phyloP scores from a whole-genome alignment of 2,113 vertebrate genomes.

The Erinaceus europaeus region DNA sequence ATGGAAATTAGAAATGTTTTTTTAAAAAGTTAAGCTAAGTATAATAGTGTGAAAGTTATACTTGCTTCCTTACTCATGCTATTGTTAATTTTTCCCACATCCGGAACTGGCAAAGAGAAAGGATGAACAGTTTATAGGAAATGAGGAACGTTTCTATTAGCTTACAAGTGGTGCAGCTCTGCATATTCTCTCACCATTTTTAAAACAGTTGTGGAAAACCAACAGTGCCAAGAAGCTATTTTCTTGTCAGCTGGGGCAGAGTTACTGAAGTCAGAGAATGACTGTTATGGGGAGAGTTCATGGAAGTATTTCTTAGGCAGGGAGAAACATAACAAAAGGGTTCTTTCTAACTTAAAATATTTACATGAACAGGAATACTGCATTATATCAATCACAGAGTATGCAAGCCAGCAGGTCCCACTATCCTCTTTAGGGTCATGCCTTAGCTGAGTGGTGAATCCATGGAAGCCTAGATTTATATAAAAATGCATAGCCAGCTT shows the following conservation, averaged over 20 bases:
- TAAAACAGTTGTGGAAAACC: conserved; percentile 56
- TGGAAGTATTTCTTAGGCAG: conserved; percentile 68
- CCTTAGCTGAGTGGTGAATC: conserved; percentile 44
- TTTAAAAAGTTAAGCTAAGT: background rate
- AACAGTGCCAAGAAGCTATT: conserved; percentile 17
- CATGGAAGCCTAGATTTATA: conserved; percentile 56
- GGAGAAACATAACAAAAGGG: conserved; percentile 79
- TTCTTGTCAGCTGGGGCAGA: background rate
- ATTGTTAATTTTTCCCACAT: conserved; percentile 35
- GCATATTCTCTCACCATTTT: conserved; percentile 32
- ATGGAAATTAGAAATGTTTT: background rate
- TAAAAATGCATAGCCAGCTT: background rate
- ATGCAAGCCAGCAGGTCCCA: conserved; percentile 20
- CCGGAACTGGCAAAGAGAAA: background rate
- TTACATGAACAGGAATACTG: conserved; percentile 80
- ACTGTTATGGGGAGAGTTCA: conserved; percentile 64
- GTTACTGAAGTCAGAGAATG: background rate
- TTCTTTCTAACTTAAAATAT: conserved; percentile 85
- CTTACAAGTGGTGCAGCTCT: conserved; percentile 17
- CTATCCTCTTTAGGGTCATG: conserved; percentile 37
- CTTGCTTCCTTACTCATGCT: background rate
- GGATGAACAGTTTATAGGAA: background rate
- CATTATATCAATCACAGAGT: conserved; percentile 75
- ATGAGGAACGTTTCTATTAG: background rate
- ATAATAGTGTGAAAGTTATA: too few relatives aligned